Base-by-base conservation (phyloP, 2,797 vertebrate genomes). In the Cossypha polioptera region DNA sequence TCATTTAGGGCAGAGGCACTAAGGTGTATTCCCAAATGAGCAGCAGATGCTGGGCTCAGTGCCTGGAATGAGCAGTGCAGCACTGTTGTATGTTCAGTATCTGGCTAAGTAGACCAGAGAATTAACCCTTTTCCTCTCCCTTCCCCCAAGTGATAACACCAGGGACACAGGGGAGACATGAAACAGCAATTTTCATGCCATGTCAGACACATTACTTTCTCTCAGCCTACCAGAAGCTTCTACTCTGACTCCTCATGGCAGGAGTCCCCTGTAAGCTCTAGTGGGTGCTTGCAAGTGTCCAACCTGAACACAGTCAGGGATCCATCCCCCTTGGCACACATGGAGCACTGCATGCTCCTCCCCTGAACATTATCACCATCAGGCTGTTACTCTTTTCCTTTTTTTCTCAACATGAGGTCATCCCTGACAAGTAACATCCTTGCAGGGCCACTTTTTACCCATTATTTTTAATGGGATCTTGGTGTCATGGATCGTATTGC, bases 141-240 rank as follows among this genome's bases (percentile, higher is more conserved):
- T 47, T 85, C 16, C 25, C 43, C 25, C 26, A 38, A 4, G 7
- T 5, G 15, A 29, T 43, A 76, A 33, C 18, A 48, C 17, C 33
- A 31, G n/a, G 10, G 42, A 71, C 26, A 53, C 53, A 75, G 66
- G 79, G 18, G 50, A 83, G 53, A 33, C 9, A 67, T 18, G 63
- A 86, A 92, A 59, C 48, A 82, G 87, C 85, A 91, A 5, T 84
- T 95, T 91, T 61, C n/a, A 79, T 48, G 66, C 42, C 13, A 7
- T 18, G 19, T 33, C 55, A 53, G 35, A 53, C 36, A n/a, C 5
- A 8, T 4, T 5, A 67, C 17, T 92, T 54, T 53, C 15, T 61
- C 31, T 65, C 20, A 50, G 62, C 15, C 61, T 21, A 63, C 13
- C 45, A 67, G 55, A 84, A 71, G 59, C 68, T 63, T 81, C 62